Evolutionary conservation across 2,888 invertebrate genomes (phyloP).

Genomic region (Brachypalpus laphriformis): DNA sequence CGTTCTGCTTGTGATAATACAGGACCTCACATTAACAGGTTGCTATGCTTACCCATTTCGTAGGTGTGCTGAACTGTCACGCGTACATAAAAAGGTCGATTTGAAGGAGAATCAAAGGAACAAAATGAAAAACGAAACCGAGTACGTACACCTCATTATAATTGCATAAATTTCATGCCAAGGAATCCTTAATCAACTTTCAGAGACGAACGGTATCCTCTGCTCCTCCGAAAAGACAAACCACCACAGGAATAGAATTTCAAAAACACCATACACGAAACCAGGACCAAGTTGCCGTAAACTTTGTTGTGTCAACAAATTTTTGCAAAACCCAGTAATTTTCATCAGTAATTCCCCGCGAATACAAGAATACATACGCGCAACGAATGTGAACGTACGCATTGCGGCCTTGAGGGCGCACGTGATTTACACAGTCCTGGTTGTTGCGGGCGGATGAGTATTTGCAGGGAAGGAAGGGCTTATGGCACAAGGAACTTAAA

Average conservation of each 20-base stretch:
- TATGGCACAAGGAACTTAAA: neutral
- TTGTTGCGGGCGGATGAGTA: neutral
- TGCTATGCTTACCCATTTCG: neutral
- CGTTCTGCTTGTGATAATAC: neutral
- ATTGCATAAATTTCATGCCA: conserved; percentile 37
- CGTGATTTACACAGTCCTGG: conserved; percentile 4
- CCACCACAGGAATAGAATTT: neutral
- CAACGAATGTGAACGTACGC: conserved; percentile 1
- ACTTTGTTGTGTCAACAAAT: neutral
- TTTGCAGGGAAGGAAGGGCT: neutral
- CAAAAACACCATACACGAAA: neutral
- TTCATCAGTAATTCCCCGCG: neutral
- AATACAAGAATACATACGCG: neutral
- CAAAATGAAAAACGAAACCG: neutral
- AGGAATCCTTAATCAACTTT: conserved; percentile 42
- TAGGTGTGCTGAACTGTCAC: neutral
- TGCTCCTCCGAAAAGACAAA: neutral
- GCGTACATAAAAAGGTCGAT: neutral
- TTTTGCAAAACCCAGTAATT: neutral
- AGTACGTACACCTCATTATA: conserved; percentile 16
- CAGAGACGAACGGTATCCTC: neutral
- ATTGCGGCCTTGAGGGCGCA: conserved; percentile 13
- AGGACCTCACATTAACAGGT: neutral
- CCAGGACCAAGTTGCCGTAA: conserved; percentile 4
- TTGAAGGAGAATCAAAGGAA: neutral